Evolutionary conservation across 2,888 invertebrate species (phyloP), one percentile per base, ranked within the genome.

Genomic region (Hydraecia micacea): DNA sequence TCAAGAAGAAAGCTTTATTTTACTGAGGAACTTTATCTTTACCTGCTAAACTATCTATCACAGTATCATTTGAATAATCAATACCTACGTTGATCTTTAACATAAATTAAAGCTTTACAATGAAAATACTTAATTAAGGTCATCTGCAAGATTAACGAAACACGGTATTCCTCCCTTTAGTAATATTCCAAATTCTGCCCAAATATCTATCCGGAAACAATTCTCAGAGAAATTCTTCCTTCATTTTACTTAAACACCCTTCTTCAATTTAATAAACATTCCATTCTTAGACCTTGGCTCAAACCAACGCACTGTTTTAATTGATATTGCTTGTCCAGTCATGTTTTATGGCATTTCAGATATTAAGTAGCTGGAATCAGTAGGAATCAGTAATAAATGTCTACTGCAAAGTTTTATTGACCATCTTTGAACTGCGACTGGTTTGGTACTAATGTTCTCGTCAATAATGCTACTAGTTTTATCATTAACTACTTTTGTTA

Each of bases 341-440:
- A 84, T 80, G 71, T 87, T 89, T 86, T 87, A 89, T 83, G 76
- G 80, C 75, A 80, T 84, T 84, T 84, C 76, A 81, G 80, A 82
- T 86, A 83, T 86, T 83, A 86, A 88, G 80, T 86, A 88, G 87
- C 87, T 80, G 75, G 72, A 79, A 81, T 83, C 73, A 76, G 86
- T 84, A 77, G 75, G 72, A 79, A 81, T 83, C 73, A 76, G 86
- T 84, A 77, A 85, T 89, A 89, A 89, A 88, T 81, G 87, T 88
- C 80, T 79, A 62, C 39, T 85, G 74, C 79, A 79, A 83, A 86
- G 80, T 90, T 89, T 91, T 87, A 89, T 86, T 81, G 82, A 73
- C 71, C 72, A 78, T 87, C 71, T 88, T 84, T 80, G 81, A 81
- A 77, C 73, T 62, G 18, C 62, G 68, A 77, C 75, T 79, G 62